These are phyloP conservation scores for Julus scanicus DNA, from an alignment of 2,888 invertebrate genomes.

Conservation along the genomic window DNA sequence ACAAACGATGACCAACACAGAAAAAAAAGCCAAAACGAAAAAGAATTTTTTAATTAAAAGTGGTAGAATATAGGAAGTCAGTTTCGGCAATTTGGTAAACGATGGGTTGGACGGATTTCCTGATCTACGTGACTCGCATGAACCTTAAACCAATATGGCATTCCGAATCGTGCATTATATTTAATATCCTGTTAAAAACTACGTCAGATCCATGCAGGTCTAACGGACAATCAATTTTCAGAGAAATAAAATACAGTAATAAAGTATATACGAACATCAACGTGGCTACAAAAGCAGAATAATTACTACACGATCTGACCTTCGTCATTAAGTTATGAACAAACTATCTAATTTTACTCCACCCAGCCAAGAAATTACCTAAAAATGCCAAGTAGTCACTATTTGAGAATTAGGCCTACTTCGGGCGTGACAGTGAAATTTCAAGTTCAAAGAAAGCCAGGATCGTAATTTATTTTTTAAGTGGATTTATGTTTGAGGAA, in stretches of 20 bases:
- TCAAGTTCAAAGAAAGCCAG: conserved; percentile 18
- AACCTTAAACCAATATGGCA: neutral
- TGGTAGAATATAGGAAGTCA: neutral
- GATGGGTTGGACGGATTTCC: conserved; percentile 13
- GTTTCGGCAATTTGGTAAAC: neutral
- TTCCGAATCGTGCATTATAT: neutral
- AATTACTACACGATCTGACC: conserved; percentile 11
- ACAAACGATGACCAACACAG: too few relatives aligned
- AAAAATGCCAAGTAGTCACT: neutral
- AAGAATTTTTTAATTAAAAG: conserved; percentile 15
- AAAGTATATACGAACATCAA: neutral
- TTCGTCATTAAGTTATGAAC: neutral
- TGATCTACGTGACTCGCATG: neutral
- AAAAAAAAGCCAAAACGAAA: too few relatives aligned
- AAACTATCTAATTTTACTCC: neutral
- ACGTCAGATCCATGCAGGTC: too few relatives aligned
- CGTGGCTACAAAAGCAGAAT: neutral
- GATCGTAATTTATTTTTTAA: neutral
- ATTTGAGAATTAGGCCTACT: neutral
- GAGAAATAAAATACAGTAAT: neutral
- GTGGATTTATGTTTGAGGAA: neutral
- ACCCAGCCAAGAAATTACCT: neutral
- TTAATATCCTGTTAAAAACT: neutral
- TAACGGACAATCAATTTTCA: conserved; percentile 18
- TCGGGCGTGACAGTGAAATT: conserved; percentile 11